Evolutionary conservation across 2,113 vertebrate species (phyloP), one percentile per base, ranked within the genome.

Genomic region (Ailuropoda melanoleuca): DNA sequence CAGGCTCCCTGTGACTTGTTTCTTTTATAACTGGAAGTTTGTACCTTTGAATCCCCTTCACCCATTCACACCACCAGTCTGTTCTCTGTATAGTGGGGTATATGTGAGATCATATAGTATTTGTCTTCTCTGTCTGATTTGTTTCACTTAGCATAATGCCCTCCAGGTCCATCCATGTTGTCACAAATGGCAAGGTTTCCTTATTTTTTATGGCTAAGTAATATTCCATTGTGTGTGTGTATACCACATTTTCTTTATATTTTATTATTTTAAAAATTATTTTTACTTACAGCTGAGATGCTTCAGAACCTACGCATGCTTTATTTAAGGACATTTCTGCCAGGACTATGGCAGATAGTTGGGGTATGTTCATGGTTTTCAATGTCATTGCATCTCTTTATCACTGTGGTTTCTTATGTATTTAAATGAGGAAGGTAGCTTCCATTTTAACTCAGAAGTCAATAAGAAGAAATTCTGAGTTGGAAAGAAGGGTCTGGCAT

Each of bases 371-470:
- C 6, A 70, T 92, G 62, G 2, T 94, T 97, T 86, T 97, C 53
- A 62, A 34, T 77, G 81, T 75, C 6, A 5, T 14, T 37, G 24
- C 6, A 50, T 80, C 39, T 95, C 4, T 81, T 86, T 97, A n/a
- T 75, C 37, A 85, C 9, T 75, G 48, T 68, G n/a, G 26, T 95
- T 92, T 93, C 43, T 80, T 80, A 64, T 56, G 6, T 90, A 87
- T 94, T 93, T 77, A 89, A 88, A 86, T 89, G 43, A 81, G 50
- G 43, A 88, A 62, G 21, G 31, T 85, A n/a, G 31, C 31, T 93
- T 77, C 39, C 34, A 74, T 62, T 88, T 81, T 85, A 75, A 75
- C 87, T 46, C 56, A 23, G 60, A 90, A 88, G 55, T 81, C 31
- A 68, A 3, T 64, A 68, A 85, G 50, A 34, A 66, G 39, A n/a